phyloP scores from a whole-genome alignment of 2,888 invertebrate genomes.

The Cataglyphis livida region DNA sequence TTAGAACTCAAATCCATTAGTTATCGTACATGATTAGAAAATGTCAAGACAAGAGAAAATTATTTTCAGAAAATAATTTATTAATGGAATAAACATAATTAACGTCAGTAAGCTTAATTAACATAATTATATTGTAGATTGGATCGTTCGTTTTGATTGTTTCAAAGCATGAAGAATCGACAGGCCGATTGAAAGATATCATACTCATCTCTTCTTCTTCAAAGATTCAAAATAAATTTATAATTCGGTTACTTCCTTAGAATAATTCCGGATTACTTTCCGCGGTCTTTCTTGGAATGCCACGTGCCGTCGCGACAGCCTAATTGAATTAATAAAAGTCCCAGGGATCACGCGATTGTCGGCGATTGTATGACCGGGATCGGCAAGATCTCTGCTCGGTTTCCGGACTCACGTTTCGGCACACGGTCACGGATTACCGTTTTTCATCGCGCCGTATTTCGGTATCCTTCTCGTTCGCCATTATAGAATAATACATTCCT shows the following conservation, averaged over 20 bases:
- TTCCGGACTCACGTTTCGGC: slow-evolving; percentile 69
- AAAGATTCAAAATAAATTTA: not conserved
- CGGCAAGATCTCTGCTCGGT: slow-evolving; percentile 60
- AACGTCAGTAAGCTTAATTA: slow-evolving; percentile 15
- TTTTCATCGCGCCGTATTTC: slow-evolving; percentile 46
- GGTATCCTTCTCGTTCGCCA: not conserved
- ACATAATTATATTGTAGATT: not conserved
- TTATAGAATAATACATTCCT: slow-evolving; percentile 2
- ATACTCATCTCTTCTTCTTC: too few relatives aligned
- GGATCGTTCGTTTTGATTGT: not conserved
- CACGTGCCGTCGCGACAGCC: slow-evolving; percentile 9
- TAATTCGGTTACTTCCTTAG: slow-evolving; percentile 24
- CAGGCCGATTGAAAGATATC: too few relatives aligned
- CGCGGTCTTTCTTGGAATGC: slow-evolving; percentile 12
- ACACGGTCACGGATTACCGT: slow-evolving; percentile 60
- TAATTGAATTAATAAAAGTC: slow-evolving; percentile 63
- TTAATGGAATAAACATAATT: not conserved
- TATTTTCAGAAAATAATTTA: slow-evolving; percentile 18
- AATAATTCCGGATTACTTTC: slow-evolving; percentile 44
- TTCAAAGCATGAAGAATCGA: not conserved
- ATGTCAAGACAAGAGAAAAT: not conserved
- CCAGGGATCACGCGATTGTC: not conserved
- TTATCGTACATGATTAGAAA: not conserved
- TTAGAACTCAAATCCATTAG: not conserved
- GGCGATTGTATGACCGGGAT: slow-evolving; percentile 8